phyloP scores from a whole-genome alignment of 2,113 vertebrate species.

The Hirundichthys speculiger region DNA sequence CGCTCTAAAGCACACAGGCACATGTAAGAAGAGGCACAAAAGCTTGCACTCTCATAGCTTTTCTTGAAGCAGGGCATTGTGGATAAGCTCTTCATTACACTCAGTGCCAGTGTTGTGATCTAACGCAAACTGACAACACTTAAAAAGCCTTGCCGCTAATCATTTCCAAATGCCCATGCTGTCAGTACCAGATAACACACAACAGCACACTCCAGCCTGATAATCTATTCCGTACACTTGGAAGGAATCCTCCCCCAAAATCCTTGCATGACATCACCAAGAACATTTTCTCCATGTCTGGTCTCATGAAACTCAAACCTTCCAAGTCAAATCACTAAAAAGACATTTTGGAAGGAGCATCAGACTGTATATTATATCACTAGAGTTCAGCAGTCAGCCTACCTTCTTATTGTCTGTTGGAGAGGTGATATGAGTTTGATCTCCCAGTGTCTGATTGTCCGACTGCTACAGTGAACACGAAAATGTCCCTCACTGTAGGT shows the following conservation, averaged over 20 bases:
- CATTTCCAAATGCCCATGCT: constrained; percentile 30
- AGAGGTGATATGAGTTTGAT: no score
- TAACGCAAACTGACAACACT: constrained; percentile 2
- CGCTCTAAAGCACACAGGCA: background rate
- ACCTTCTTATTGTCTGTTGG: no score
- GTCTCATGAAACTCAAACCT: background rate
- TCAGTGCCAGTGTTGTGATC: constrained; percentile 18
- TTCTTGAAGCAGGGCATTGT: background rate
- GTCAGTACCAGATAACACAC: constrained; percentile 14
- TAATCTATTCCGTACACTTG: constrained; percentile 39
- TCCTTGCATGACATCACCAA: constrained; percentile 6
- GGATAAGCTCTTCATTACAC: constrained; percentile 1
- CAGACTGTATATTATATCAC: background rate
- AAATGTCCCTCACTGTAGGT: no score
- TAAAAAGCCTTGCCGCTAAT: constrained; percentile 27
- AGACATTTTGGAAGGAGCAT: background rate
- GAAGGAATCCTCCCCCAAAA: constrained; percentile 2
- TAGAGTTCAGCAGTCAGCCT: no score
- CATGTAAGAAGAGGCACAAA: constrained; percentile 9
- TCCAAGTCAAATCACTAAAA: background rate
- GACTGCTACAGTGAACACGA: no score
- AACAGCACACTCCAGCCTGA: constrained; percentile 1
- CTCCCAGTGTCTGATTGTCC: no score
- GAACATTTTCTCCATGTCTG: constrained; percentile 6
- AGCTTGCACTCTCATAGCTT: background rate